Conservation (phyloP, 30 jellyfish, hydroid and myxozoan species). For the Cassiopea xamachana region DNA sequence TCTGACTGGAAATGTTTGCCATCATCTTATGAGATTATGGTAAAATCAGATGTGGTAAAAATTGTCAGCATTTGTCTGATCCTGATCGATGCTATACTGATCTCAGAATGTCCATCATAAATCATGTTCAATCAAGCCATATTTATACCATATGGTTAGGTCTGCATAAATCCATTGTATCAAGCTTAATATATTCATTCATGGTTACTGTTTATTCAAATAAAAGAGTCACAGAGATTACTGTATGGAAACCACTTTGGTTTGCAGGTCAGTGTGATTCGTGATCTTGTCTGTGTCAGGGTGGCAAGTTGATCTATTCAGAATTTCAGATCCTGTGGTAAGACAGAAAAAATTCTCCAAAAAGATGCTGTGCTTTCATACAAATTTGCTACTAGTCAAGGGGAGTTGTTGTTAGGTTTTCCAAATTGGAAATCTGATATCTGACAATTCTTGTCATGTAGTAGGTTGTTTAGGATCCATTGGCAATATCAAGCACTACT, state of each 20-base stretch:
- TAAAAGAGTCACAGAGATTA: not conserved
- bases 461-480: too few species aligned
- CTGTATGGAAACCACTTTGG: not conserved
- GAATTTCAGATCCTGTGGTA: not conserved
- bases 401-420: too few species aligned
- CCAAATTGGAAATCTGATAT: too few species aligned
- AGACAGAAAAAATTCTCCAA: not conserved
- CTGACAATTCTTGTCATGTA: too few species aligned
- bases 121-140: not conserved
- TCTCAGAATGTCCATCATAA: not conserved
- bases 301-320: not conserved
- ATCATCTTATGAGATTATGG: not conserved
- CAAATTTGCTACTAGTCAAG: not conserved
- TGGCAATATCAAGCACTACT: too few species aligned
- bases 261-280: not conserved
- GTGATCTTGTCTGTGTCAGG: not conserved
- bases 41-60: not conserved
- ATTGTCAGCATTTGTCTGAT: not conserved
- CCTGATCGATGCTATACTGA: not conserved
- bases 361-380: not conserved
- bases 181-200: not conserved
- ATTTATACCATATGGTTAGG: not conserved
- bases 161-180: not conserved
- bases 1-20: not conserved
- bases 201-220: not conserved